phyloP scores from a whole-genome alignment of 2,888 invertebrate genomes.

The Pyrrhosoma nymphula region DNA sequence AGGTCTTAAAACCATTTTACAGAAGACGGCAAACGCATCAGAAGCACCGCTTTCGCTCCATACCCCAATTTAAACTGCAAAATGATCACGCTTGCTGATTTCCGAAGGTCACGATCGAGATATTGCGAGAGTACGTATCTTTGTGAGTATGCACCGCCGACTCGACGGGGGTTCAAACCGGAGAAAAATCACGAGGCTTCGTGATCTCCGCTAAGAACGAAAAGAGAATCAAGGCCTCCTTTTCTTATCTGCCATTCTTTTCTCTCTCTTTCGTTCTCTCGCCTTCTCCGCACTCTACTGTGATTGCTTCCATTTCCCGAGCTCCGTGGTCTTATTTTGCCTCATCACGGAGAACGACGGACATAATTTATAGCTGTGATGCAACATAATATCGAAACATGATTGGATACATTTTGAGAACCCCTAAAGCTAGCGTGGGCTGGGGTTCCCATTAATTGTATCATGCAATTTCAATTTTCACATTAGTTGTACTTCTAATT shows the following conservation, averaged over 20 bases:
- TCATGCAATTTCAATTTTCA: too few species aligned
- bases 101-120: background rate
- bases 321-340: too few species aligned
- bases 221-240: background rate
- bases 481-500: too few species aligned
- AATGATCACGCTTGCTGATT: background rate
- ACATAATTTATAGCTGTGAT: too few species aligned
- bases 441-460: too few species aligned
- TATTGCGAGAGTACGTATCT: background rate
- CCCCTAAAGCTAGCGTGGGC: too few species aligned
- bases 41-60: background rate
- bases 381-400: too few species aligned
- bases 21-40: background rate
- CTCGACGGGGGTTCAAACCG: background rate
- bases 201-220: background rate
- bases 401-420: too few species aligned
- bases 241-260: background rate
- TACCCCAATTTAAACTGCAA: background rate
- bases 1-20: background rate
- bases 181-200: background rate
- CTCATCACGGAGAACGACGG: too few species aligned
- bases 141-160: background rate
- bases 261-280: background rate
- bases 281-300: background rate
- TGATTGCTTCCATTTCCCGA: too few species aligned